Evolutionary conservation across 2,113 vertebrate species (phyloP).

Genomic region (Nyctibius bracteatus): DNA sequence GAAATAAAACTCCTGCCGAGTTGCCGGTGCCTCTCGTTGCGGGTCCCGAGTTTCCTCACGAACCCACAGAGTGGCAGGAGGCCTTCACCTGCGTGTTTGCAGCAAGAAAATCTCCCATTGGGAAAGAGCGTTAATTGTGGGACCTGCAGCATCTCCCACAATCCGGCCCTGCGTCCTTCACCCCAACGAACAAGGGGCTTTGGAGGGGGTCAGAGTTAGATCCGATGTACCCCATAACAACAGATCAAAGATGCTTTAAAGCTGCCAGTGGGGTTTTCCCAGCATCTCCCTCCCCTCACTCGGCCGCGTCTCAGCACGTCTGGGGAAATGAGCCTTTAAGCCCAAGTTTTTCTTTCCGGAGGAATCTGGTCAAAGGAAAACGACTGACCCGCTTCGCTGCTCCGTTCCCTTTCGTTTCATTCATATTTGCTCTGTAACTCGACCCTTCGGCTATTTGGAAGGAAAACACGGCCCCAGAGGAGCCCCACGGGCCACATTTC

Average conservation of each 20-base stretch:
- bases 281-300: not conserved
- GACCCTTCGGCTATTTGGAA: not conserved
- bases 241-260: not conserved
- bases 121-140: not conserved
- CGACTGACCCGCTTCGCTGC: not conserved
- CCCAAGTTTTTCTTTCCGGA: not conserved
- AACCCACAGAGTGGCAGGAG: not conserved
- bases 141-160: not conserved
- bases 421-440: not conserved
- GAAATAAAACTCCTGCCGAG: slow-evolving; percentile 7
- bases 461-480: not conserved
- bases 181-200: accelerated
- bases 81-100: not conserved
- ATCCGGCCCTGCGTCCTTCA: not conserved
- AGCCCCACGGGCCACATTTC: too few relatives aligned
- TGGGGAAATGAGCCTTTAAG: not conserved
- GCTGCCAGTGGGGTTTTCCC: not conserved
- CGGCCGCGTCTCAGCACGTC: not conserved
- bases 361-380: not conserved
- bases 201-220: not conserved
- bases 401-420: not conserved
- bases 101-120: not conserved
- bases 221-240: accelerated
- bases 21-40: not conserved
- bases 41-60: not conserved